phyloP scores from a whole-genome alignment of 2,113 vertebrate species.

The Periophthalmus modestus region DNA sequence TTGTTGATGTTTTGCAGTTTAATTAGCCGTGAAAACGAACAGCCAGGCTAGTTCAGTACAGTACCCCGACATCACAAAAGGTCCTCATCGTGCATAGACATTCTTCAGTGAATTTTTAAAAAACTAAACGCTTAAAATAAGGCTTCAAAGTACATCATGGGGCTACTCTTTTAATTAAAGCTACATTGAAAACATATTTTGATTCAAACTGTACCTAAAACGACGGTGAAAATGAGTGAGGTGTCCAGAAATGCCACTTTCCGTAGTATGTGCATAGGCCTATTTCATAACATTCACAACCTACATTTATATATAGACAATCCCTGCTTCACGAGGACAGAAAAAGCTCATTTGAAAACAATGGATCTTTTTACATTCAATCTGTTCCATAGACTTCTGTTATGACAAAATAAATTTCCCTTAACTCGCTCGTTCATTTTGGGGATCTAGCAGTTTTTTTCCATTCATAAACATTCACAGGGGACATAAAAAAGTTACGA shows the following conservation, averaged over 20 bases:
- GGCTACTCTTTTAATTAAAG: slow-evolving; percentile 54
- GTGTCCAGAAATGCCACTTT: slow-evolving; percentile 45
- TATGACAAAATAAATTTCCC: slow-evolving; percentile 49
- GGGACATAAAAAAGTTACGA: slow-evolving; percentile 16
- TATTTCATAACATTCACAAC: slow-evolving; percentile 9
- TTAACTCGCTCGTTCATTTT: slow-evolving; percentile 49
- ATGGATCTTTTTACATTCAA: slow-evolving; percentile 68
- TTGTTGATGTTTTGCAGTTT: not conserved
- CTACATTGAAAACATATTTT: slow-evolving; percentile 53
- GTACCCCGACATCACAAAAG: slow-evolving; percentile 38
- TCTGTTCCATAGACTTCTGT: slow-evolving; percentile 65
- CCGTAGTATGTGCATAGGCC: slow-evolving; percentile 64
- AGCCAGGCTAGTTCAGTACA: slow-evolving; percentile 11
- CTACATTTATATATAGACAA: slow-evolving; percentile 3
- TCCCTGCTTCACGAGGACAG: slow-evolving; percentile 22
- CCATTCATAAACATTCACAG: slow-evolving; percentile 60
- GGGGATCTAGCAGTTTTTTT: slow-evolving; percentile 56
- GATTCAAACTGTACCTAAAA: slow-evolving; percentile 39
- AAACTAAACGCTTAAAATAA: slow-evolving; percentile 57
- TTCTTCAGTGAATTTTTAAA: slow-evolving; percentile 43
- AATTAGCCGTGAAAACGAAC: not conserved
- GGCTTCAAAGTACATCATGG: slow-evolving; percentile 70
- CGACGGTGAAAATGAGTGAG: slow-evolving; percentile 43
- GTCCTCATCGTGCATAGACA: slow-evolving; percentile 52
- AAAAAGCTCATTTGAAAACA: slow-evolving; percentile 27